Conservation (phyloP, 1,140 invertebrate genomes). For the Nasonia vitripennis region DNA sequence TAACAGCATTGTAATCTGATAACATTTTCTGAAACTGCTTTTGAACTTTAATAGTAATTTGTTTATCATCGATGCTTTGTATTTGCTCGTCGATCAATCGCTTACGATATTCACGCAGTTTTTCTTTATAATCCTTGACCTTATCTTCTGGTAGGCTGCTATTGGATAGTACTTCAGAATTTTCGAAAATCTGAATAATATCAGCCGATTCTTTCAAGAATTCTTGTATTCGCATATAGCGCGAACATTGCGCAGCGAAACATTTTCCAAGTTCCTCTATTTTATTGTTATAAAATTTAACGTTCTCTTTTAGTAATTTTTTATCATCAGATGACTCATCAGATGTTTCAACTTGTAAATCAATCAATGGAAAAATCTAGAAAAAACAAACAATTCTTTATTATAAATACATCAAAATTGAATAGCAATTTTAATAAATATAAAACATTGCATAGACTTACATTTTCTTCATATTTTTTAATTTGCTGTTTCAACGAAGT, state of each 20-base stretch:
- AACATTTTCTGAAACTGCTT: constrained; percentile 65
- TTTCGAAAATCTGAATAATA: constrained; percentile 54
- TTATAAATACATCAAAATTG: not conserved
- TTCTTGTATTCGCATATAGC: constrained; percentile 55
- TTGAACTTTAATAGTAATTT: constrained; percentile 60
- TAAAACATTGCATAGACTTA: constrained; percentile 37
- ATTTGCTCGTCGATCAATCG: constrained; percentile 58
- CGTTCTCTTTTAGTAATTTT: constrained; percentile 65
- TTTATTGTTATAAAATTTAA: constrained; percentile 72
- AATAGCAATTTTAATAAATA: not conserved
- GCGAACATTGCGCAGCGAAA: constrained; percentile 55
- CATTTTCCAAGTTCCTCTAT: constrained; percentile 68
- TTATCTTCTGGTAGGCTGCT: not conserved
- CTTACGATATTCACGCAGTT: constrained; percentile 51
- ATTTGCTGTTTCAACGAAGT: constrained; percentile 53
- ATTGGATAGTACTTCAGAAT: constrained; percentile 27
- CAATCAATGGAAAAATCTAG: constrained; percentile 69
- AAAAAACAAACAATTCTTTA: constrained; percentile 28
- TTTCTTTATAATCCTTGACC: constrained; percentile 44
- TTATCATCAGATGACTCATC: constrained; percentile 55
- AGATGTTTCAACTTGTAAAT: constrained; percentile 62
- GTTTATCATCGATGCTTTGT: constrained; percentile 57
- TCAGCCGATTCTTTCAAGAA: constrained; percentile 57
- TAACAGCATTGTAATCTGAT: constrained; percentile 61
- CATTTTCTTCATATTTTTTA: constrained; percentile 39